Conservation (phyloP, 2,888 invertebrate genomes). For the Drosophila pegasa region DNA sequence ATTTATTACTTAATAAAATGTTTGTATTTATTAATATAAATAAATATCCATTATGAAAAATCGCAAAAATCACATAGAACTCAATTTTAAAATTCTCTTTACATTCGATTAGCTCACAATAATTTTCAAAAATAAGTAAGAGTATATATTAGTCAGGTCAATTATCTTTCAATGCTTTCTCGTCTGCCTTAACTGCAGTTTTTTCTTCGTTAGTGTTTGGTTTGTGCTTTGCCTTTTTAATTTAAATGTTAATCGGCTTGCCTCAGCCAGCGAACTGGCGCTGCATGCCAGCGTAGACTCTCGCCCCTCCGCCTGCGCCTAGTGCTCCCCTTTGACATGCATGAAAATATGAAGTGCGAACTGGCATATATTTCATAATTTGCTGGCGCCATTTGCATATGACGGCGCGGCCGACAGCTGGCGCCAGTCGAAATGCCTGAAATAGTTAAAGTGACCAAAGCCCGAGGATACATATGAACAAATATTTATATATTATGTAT, state of each 20-base stretch:
- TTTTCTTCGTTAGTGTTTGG: constrained; percentile 24
- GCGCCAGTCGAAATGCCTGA: constrained; percentile 56
- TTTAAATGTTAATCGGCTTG: constrained; percentile 72
- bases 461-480: background rate
- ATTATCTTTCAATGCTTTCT: background rate
- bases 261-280: constrained; percentile 21
- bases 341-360: constrained; percentile 38
- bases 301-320: too few relatives aligned
- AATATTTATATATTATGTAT: background rate
- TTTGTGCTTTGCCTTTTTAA: constrained; percentile 56
- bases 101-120: too few relatives aligned
- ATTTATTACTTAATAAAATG: too few relatives aligned
- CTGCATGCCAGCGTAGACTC: background rate
- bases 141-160: constrained; percentile 7
- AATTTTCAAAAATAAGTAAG: background rate
- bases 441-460: constrained; percentile 57
- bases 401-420: constrained; percentile 36
- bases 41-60: too few relatives aligned
- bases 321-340: constrained; percentile 4
- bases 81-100: too few relatives aligned
- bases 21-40: too few relatives aligned
- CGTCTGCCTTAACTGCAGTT: constrained; percentile 4
- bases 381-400: constrained; percentile 65
- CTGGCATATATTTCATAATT: constrained; percentile 70
- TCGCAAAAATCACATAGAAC: too few relatives aligned